Conservation (phyloP, 2,113 vertebrate species). For the Lipophrys pholis region DNA sequence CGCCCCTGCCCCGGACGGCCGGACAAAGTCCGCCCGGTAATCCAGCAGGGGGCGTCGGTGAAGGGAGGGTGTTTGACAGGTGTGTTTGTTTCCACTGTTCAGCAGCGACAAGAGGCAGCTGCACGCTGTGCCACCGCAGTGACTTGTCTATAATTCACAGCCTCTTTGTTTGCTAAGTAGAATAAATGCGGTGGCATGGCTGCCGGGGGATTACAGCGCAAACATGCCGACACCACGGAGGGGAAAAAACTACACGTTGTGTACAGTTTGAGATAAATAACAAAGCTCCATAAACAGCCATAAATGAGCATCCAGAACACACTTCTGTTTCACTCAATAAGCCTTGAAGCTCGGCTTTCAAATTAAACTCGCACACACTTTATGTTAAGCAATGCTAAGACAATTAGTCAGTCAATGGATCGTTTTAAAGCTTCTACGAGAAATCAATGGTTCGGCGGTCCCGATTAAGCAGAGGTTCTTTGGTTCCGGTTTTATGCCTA, state of each 20-base stretch:
- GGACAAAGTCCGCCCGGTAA: conserved; percentile 2
- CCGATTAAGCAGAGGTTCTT: too few relatives aligned
- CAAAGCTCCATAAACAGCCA: background rate
- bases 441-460: too few relatives aligned
- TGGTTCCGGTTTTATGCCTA: too few relatives aligned
- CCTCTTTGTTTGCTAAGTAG: conserved; percentile 56
- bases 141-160: conserved; percentile 30
- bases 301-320: background rate
- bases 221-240: conserved; percentile 7
- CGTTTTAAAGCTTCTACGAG: too few relatives aligned
- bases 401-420: background rate
- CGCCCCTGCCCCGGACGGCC: too few relatives aligned
- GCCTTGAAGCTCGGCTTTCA: background rate
- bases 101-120: conserved; percentile 37
- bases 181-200: conserved; percentile 28
- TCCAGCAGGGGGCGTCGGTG: conserved; percentile 10
- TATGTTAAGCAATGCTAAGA: background rate
- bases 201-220: conserved; percentile 36
- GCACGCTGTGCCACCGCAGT: conserved; percentile 9
- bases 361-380: background rate
- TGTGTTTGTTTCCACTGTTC: conserved; percentile 44
- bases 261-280: background rate
- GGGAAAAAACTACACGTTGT: background rate
- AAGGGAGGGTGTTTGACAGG: conserved; percentile 22
- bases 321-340: background rate